Evolutionary conservation across 2,113 vertebrate genomes (phyloP), one percentile per base, ranked within the genome.

Genomic region (Hydropotes inermis): DNA sequence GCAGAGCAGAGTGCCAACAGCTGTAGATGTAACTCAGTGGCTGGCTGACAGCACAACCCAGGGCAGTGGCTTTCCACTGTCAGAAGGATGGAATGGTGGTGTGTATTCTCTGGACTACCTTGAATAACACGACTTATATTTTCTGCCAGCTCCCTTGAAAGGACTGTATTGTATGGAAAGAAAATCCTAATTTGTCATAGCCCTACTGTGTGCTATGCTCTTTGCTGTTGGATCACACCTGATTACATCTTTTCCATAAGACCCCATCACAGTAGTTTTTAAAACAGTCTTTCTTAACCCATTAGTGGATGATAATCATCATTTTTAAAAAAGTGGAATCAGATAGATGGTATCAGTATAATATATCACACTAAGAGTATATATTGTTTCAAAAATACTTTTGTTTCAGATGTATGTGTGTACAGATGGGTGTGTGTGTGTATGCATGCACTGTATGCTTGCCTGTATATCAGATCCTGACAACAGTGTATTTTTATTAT

Each of bases 101-200:
- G 10, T 52, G 0, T 52, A 14, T 36, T 93, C 33, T 94, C 17
- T 86, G 83, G 39, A 84, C 33, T 89, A 25, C 36, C 36, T 12
- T 55, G 54, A 55, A 92, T 81, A 88, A 85, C 6, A 81, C 13
- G 11, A 82, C 64, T 92, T 76, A 6, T 0, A 16, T 55, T 79
- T 76, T 54, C 58, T 70, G 13, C 87, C n/a, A 17, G 3, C 91
- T 74, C 45, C 36, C 94, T 5, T 57, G 67, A 61, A 96, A 97
- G 88, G 36, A 47, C 4, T 54, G 4, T 52, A 19, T 61, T 64
- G n/a, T 61, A 27, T 79, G 36, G 74, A 92, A 94, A 88, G 52
- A 91, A 78, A 87, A 57, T 11, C 33, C 5, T 57, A 6, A 33
- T 79, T 85, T 87, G 45, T 89, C n/a, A 12, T 21, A 74, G 30